Evolutionary conservation across 2,888 invertebrate genomes (phyloP), one percentile per base, ranked within the genome.

Genomic region (Flexamia atlantica): DNA sequence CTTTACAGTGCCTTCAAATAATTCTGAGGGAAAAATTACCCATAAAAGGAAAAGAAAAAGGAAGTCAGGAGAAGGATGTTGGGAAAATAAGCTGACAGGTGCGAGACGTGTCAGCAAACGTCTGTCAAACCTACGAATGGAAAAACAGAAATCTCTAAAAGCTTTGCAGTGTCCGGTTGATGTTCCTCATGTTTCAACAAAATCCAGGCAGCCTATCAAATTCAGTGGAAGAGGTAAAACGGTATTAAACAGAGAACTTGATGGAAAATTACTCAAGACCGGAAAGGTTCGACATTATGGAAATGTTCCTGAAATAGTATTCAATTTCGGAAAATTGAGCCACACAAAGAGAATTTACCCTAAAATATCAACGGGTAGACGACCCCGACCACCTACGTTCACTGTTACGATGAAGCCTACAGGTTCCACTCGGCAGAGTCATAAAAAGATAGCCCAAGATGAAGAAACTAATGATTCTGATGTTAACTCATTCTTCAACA

Each of bases 21-120:
- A 72, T 17, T 12, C 72, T 20, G 42, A 40, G 28, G 30, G 30
- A 64, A 30, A 17, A 64, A 64, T 30, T 17, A 30, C 5, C 17
- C 28, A 64, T 9, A 64, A 14, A 4, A 64, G 30, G 30, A 64
- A 64, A 64, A 64, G 57, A 23, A 57, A 64, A 17, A 36, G n/a
- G 7, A 36, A 72, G 23, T 10, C 72, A 3, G 1, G 42, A 10
- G 42, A 40, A 40, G 9, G 23, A 0, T 53, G 14, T 20, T 79
- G 79, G 79, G 79, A 79, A 57, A 79, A 57, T 32, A 79, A 79
- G 46, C 36, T 79, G 36, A 79, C 79, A 0, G 79, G 79, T 32
- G 79, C 79, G 20, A 50, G 79, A 57, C 53, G 79, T 25, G 79
- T 79, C 9, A 79, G 79, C 28, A 79, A 79, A 57, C 79, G 79